Evolutionary conservation across 2,797 vertebrate genomes (phyloP).

Genomic region (Tadarida brasiliensis): DNA sequence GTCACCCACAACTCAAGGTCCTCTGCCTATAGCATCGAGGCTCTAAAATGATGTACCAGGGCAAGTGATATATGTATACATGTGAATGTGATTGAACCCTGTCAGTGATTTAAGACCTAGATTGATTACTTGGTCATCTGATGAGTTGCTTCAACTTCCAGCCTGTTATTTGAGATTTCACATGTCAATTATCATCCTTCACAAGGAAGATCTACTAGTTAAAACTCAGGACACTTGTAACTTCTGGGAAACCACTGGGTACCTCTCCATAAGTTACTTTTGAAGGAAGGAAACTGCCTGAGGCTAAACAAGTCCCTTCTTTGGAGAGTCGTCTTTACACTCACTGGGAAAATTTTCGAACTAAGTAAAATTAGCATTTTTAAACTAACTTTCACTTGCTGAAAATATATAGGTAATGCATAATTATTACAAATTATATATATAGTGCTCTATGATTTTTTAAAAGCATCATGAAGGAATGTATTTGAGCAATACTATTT

Average conservation of each 20-base stretch:
- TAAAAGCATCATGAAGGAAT: neutral
- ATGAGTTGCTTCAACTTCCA: neutral
- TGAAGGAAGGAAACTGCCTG: neutral
- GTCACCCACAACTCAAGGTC: neutral
- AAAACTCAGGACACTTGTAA: neutral
- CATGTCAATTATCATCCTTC: neutral
- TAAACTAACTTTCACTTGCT: neutral
- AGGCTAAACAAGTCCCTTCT: neutral
- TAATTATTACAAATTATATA: too few species aligned
- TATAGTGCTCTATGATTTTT: neutral
- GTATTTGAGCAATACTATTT: neutral
- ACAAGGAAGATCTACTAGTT: neutral
- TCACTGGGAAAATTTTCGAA: neutral
- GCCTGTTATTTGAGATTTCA: neutral
- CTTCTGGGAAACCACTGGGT: neutral
- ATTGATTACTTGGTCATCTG: neutral
- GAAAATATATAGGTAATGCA: neutral
- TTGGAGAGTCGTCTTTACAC: neutral
- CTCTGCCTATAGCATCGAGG: neutral
- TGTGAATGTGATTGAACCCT: neutral
- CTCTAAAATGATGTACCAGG: neutral
- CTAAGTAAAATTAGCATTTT: neutral
- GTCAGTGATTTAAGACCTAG: neutral
- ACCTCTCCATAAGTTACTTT: neutral
- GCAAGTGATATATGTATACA: neutral